These are phyloP conservation scores for Helicolenus hilgendorfi DNA, from an alignment of 2,797 vertebrate genomes.

Conservation along the genomic window DNA sequence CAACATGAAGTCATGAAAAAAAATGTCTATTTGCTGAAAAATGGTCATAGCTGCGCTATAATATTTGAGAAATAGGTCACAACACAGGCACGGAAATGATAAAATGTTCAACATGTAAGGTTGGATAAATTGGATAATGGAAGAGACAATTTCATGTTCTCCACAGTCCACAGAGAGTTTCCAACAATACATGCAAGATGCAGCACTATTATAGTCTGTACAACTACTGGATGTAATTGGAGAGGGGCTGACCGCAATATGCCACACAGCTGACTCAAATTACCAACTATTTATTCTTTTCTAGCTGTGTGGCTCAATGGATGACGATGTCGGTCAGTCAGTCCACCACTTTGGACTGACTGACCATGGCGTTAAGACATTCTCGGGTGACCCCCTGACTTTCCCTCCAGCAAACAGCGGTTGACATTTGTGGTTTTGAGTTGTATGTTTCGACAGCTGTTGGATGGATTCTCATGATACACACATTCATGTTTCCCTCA, in stretches of 20 bases:
- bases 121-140: no score
- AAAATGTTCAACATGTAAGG: background rate
- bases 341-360: no score
- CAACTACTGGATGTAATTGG: background rate
- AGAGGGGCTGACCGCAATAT: background rate
- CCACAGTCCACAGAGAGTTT: background rate
- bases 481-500: no score
- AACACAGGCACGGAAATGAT: background rate
- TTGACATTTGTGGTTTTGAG: background rate
- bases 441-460: background rate
- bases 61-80: no score
- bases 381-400: background rate
- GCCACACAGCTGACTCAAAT: background rate
- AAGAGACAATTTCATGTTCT: no score
- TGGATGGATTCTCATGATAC: no score
- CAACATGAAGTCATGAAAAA: background rate
- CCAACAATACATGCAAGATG: background rate
- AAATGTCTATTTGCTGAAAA: background rate
- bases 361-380: background rate
- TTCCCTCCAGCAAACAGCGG: background rate
- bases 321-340: background rate
- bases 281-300: background rate
- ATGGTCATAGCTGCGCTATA: background rate
- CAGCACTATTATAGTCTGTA: background rate
- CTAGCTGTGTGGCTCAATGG: background rate